Evolutionary conservation across 1,140 invertebrate species (phyloP), one percentile per base, ranked within the genome.

Genomic region (Calephelis virginiensis): DNA sequence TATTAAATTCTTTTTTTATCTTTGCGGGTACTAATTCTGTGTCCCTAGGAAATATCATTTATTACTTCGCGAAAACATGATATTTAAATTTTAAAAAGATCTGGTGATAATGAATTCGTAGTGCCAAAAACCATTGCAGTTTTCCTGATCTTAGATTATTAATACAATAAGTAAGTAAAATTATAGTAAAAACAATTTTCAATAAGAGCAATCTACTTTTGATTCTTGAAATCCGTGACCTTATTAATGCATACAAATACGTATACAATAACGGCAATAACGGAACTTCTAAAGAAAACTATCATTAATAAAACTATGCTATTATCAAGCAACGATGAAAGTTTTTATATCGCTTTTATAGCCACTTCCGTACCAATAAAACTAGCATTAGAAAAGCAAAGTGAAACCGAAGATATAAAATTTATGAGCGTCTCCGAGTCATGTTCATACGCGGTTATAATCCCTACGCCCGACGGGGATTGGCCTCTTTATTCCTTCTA

Each of bases 401-500:
- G 63, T 64, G 28, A 49, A 49, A 64, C 50, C 37, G 38, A 37
- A 50, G 38, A 14, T 47, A 45, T 66, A 66, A 37, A 53, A 50
- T 61, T 62, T 62, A 40, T 17, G 13, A 14, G n/a, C 14, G 13
- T 62, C 14, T 62, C 45, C 14, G 28, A 50, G 63, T 50, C 48
- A 64, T 28, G 43, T 60, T 48, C 56, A 37, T 60, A 66, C 53
- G 28, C 40, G 72, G 69, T 69, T 67, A 66, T 80, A 82, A 80
- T 78, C 75, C 72, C 48, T 17, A 37, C 64, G 48, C 43, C 45
- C 72, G 71, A 64, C 74, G 66, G 68, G 66, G 66, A 73, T 73
- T 73, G 66, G 45, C 65, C 40, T 46, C 63, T 64, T 72, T 80
- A 84, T 71, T 73, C 77, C 71, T 72, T 77, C 71, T 77, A 83